Base-by-base conservation (phyloP, 1,140 invertebrate genomes). In the Pogonus chalceus region DNA sequence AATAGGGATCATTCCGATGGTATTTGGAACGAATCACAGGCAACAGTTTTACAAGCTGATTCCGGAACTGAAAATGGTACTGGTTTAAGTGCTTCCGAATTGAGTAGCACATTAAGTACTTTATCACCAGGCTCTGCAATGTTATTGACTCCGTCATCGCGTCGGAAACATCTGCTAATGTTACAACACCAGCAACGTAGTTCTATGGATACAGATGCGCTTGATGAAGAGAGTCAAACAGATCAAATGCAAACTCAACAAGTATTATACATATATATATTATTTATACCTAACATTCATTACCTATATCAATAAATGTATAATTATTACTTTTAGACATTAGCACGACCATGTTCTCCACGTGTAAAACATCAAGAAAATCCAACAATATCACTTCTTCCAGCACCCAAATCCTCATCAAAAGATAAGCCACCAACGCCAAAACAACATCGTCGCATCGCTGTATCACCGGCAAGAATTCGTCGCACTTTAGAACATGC, bases 11-110 rank as follows among this genome's bases (percentile, higher is more conserved):
- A 89, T 66, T 89, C 86, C 26, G 87, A 89, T 66, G 85, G 85
- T 26, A 83, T 87, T 62, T 90, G 87, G 87, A 90, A 90, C 70
- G 87, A 90, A 72, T 90, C 87, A 14, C 87, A 89, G 71, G 83
- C 84, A 1, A 90, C 87, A 1, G 85, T 90, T 14, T 72, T 90
- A 22, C 87, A 87, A 66, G 81, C 81, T 1, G 85, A 85, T 65
- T 83, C 83, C 16, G 79, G 79, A 23, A 79, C 79, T 26, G 79
- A 80, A 56, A 79, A 79, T 66, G 78, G 78, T 51, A 78, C 77
- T 9, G 74, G 74, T 9, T 65, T 78, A 53, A 79, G 78, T 61
- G 78, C 75, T 51, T 79, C 79, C 3, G 79, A 81, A 62, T 64
- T 80, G 53, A 78, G 75, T 63, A 79, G 78, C 2, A 64, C 77